Conservation (phyloP, 2,888 invertebrate species). For the Pristionchus japonicus region DNA sequence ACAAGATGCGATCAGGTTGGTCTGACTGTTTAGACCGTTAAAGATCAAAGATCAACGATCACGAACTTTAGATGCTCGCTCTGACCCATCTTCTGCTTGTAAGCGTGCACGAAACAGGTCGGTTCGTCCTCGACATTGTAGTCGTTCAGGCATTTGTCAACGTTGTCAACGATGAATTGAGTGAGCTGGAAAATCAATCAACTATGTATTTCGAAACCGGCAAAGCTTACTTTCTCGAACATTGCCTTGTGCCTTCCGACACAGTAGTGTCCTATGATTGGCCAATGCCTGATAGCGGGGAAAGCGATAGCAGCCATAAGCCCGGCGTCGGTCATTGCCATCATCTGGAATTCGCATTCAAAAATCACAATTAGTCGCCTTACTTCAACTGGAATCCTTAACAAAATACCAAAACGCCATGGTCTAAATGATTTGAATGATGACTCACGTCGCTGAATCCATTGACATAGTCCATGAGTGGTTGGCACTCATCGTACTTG, state of each 20-base stretch:
- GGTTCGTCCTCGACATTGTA: neutral
- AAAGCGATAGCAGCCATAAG: neutral
- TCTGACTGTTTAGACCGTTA: neutral
- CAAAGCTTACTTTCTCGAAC: neutral
- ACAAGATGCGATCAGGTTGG: neutral
- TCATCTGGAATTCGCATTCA: too few relatives aligned
- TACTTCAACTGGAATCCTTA: too few relatives aligned
- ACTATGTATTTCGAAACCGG: neutral
- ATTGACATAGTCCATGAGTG: slow-evolving; percentile 5
- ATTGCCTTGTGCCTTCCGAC: neutral
- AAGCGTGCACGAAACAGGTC: slow-evolving; percentile 19
- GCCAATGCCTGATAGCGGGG: neutral
- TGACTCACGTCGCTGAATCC: neutral
- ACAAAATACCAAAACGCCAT: too few relatives aligned
- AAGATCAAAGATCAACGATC: neutral
- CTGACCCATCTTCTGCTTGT: neutral
- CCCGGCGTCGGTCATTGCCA: neutral
- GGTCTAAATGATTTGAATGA: too few relatives aligned
- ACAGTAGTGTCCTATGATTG: neutral
- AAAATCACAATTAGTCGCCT: too few relatives aligned
- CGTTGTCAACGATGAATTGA: neutral
- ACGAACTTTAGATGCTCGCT: neutral
- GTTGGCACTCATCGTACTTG: slow-evolving; percentile 34
- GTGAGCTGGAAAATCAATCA: neutral
- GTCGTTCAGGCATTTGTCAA: neutral